phyloP scores from a whole-genome alignment of 2,888 invertebrate species.

The Orchesellides sinensis region DNA sequence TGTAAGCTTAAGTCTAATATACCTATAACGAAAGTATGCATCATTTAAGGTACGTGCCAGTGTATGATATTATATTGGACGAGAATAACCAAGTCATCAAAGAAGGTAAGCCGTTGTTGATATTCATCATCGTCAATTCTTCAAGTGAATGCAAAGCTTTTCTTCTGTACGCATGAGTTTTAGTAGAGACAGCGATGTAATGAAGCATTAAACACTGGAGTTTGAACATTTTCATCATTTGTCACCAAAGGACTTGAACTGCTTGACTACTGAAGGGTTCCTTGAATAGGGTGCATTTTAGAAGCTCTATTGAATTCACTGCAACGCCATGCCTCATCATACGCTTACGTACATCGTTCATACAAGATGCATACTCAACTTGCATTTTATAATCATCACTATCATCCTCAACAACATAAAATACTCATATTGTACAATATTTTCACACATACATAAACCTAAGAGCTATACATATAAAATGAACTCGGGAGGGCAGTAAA shows the following conservation, averaged over 20 bases:
- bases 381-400: conserved; percentile 18
- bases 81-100: not conserved
- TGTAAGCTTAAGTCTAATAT: not conserved
- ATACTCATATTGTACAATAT: conserved; percentile 4
- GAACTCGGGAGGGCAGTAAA: not conserved
- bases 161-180: not conserved
- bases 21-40: too few relatives aligned
- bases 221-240: conserved; percentile 69
- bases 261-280: conserved; percentile 27
- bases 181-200: conserved; percentile 56
- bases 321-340: conserved; percentile 1
- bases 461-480: not conserved
- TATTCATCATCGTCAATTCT: conserved; percentile 5
- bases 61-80: not conserved
- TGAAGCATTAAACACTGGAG: conserved; percentile 70
- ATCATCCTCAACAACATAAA: conserved; percentile 5
- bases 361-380: conserved; percentile 3
- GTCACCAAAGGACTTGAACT: conserved; percentile 61
- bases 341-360: not conserved
- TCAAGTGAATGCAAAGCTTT: not conserved
- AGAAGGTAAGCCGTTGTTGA: not conserved
- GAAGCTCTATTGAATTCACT: conserved; percentile 26
- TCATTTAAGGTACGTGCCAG: not conserved
- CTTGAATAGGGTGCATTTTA: conserved; percentile 40
- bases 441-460: not conserved